Conservation (phyloP, 2,797 vertebrate genomes). For the Malurus splendens region DNA sequence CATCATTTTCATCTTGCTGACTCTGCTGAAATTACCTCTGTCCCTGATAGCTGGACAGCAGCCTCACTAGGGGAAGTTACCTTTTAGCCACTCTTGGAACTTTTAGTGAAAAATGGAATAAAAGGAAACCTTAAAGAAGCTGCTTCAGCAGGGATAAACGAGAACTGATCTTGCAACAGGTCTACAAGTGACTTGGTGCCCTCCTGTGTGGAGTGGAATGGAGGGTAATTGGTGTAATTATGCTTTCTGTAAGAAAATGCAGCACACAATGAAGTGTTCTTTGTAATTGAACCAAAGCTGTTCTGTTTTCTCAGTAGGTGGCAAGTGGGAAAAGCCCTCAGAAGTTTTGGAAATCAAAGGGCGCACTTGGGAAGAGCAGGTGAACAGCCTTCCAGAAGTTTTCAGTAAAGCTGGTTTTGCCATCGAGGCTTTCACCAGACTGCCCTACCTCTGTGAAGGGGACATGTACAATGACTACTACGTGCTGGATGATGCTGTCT, state of each 20-base stretch:
- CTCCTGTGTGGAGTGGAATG: not conserved
- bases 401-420: slow-evolving; percentile 85
- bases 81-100: not conserved
- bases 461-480: slow-evolving; percentile 98
- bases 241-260: not conserved
- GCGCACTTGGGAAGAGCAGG: slow-evolving; percentile 94
- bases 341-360: slow-evolving; percentile 85
- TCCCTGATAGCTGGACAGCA: not conserved
- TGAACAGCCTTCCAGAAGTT: slow-evolving; percentile 84
- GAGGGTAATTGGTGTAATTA: not conserved
- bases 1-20: not conserved
- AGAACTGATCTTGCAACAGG: not conserved
- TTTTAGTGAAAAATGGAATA: not conserved
- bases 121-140: not conserved
- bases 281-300: not conserved
- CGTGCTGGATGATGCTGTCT: slow-evolving; percentile 92
- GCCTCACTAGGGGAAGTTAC: not conserved
- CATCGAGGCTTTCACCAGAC: slow-evolving; percentile 89
- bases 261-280: not conserved
- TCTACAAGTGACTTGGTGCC: not conserved
- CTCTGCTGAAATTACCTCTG: not conserved
- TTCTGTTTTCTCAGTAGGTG: slow-evolving; percentile 78
- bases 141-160: not conserved
- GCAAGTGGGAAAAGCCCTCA: slow-evolving; percentile 91
- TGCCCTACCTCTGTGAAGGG: slow-evolving; percentile 95